A percentile compares a stretch with the other conserved stretches of the same genome.
phyloP scores from a whole-genome alignment of 2,797 vertebrate species.

The Okamejei kenojei region DNA sequence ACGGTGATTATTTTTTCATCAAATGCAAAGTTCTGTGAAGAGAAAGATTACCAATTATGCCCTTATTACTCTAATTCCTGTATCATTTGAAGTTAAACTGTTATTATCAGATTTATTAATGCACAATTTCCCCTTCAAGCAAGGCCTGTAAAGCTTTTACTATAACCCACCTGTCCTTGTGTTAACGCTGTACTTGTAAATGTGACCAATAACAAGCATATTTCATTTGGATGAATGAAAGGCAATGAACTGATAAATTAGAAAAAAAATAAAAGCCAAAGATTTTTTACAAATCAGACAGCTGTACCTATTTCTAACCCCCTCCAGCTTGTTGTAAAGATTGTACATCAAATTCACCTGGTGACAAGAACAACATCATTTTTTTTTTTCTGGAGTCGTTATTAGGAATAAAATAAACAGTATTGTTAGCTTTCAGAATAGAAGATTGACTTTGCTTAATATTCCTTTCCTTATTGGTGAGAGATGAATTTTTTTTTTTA shows the following conservation, averaged over 20 bases:
- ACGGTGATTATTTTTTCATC: neutral
- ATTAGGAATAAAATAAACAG: neutral
- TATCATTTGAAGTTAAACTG: constrained; percentile 27
- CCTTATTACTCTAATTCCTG: neutral
- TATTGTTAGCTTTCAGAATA: neutral
- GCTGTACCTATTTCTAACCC: neutral
- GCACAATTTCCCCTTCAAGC: neutral
- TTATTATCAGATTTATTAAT: constrained; percentile 12
- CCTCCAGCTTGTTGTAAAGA: neutral
- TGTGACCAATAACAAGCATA: constrained; percentile 20
- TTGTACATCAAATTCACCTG: neutral
- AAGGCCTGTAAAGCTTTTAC: neutral
- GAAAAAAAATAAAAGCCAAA: neutral
- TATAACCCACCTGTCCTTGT: constrained; percentile 13
- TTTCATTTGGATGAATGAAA: constrained; percentile 24
- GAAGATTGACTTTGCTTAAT: neutral
- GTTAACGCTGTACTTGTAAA: constrained; percentile 11
- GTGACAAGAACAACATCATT: neutral
- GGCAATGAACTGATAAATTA: constrained; percentile 32
- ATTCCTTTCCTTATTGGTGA: neutral
- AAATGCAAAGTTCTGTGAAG: neutral
- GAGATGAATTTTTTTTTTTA: neutral
- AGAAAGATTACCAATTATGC: neutral
- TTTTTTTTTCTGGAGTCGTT: neutral
- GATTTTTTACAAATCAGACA: neutral